These are phyloP conservation scores for Papilio demoleus DNA, from an alignment of 2,888 invertebrate species.

Conservation along the genomic window DNA sequence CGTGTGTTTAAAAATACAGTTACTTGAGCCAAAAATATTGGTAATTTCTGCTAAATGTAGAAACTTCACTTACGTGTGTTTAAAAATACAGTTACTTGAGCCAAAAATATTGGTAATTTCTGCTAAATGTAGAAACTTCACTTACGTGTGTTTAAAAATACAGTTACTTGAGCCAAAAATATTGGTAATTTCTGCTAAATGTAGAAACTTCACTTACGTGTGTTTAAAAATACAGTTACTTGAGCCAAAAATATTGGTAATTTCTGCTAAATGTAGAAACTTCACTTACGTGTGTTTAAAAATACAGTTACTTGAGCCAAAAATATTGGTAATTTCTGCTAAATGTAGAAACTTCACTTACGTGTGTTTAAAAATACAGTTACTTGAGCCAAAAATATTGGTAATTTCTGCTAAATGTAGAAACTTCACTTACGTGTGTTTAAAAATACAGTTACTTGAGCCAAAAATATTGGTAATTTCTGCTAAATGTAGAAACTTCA, in stretches of 20 bases:
- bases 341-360: constrained; percentile 18
- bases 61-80: constrained; percentile 14
- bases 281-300: constrained; percentile 5
- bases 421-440: constrained; percentile 14
- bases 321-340: not conserved
- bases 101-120: not conserved
- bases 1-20: constrained; percentile 11
- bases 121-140: constrained; percentile 11
- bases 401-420: constrained; percentile 9
- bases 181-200: constrained; percentile 1
- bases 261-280: constrained; percentile 10
- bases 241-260: not conserved
- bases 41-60: constrained; percentile 9
- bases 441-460: constrained; percentile 3
- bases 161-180: constrained; percentile 3
- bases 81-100: constrained; percentile 3
- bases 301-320: constrained; percentile 5
- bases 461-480: not conserved
- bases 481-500: constrained; percentile 11
- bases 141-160: constrained; percentile 11
- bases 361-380: constrained; percentile 11
- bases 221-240: constrained; percentile 12
- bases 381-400: not conserved
- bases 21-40: not conserved
- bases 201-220: constrained; percentile 12